Conservation (phyloP, 2,888 invertebrate species). For the Salticus scenicus region DNA sequence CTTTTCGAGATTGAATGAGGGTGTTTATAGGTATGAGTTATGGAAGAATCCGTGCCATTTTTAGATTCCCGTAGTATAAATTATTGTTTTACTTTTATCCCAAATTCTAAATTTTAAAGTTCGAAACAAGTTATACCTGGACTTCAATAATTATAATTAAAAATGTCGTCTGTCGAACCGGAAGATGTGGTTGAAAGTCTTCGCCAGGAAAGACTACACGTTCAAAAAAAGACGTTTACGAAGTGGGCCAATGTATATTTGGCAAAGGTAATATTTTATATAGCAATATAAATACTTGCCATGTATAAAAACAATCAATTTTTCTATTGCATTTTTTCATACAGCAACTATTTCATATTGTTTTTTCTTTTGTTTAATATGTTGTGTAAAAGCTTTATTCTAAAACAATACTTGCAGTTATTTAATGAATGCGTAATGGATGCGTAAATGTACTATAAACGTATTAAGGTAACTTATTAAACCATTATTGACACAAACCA, state of each 20-base stretch:
- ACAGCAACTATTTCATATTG: too few species aligned
- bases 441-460: too few species aligned
- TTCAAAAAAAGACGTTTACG: slow-evolving; percentile 99
- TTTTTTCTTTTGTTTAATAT: too few species aligned
- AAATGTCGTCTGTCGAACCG: slow-evolving; percentile 40
- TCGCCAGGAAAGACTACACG: slow-evolving; percentile 92
- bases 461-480: too few species aligned
- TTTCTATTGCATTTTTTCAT: too few species aligned
- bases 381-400: too few species aligned
- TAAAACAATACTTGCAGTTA: too few species aligned
- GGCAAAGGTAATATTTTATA: slow-evolving; percentile 75
- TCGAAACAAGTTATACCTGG: background rate
- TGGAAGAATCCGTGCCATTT: background rate
- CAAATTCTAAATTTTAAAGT: background rate
- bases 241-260: slow-evolving; percentile 99
- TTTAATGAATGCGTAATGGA: too few species aligned
- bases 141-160: background rate
- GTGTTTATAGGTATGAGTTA: background rate
- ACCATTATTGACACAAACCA: too few species aligned
- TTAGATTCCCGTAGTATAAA: background rate
- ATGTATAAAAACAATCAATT: too few species aligned
- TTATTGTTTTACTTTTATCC: background rate
- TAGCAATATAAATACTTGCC: too few species aligned
- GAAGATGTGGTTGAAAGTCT: slow-evolving; percentile 45
- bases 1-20: background rate